Base-by-base conservation (phyloP, 1,140 invertebrate genomes). In the Phymastichus coffea region DNA sequence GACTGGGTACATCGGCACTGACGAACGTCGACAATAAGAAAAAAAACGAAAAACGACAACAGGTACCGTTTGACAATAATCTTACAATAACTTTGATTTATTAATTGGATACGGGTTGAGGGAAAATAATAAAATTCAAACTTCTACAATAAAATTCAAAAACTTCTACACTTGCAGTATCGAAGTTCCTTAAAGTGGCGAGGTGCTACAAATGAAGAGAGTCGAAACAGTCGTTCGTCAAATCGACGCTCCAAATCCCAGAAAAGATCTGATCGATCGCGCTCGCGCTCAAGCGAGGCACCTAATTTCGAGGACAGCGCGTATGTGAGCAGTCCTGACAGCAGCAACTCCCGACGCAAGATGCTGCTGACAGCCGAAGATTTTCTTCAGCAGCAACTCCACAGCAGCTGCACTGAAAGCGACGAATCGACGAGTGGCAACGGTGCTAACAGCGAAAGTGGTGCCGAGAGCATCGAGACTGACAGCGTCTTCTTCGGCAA, bases 401-500 rank as follows among this genome's bases (percentile, higher is more conserved):
- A 33, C 28, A 9, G n/a, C 1, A 54, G 44, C 22, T 63, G 38
- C 46, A 55, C 51, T 8, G 52, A 55, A 19, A 65, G 77, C 20
- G 87, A 88, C 48, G 88, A 89, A 58, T 87, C 87, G n/a, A 88
- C 87, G 65, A 88, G 86, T 22, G 76, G 83, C 26, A 88, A 90
- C 67, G 89, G 87, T 10, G 38, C 38, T 40, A 55, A 61, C 22
- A 91, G 90, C 77, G 90, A 93, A 77, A 92, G 90, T 38, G 90
- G 90, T 2, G 90, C 88, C 6, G 90, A 92, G 70, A 92, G 90
- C 77, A 82, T 92, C 33, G 90, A 90, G 56, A 92, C 90, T 0
- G 89, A 92, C 78, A 91, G 89, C 14, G 89, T 91, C 3, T 89
- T 90, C 66, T 90, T 90, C 66, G 88, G 73, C 0, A 80, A 78